Evolutionary conservation across 23 tunicate species (phyloP).

Genomic region (Diplosoma virens): DNA sequence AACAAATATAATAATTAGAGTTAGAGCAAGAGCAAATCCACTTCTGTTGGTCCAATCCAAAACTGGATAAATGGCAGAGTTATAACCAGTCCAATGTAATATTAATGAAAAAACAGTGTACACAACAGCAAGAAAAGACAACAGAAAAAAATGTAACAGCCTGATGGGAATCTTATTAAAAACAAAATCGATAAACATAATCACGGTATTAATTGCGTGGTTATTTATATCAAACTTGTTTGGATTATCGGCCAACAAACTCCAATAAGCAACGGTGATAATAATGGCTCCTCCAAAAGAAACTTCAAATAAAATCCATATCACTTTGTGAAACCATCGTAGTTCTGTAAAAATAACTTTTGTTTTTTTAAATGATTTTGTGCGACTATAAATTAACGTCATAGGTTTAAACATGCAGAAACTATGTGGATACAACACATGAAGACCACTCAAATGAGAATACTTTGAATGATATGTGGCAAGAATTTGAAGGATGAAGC

Average conservation of each 20-base stretch:
- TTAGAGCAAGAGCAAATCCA: background rate
- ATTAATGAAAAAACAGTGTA: slow-evolving; percentile 40
- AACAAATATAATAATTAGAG: background rate
- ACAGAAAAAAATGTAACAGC: slow-evolving; percentile 25
- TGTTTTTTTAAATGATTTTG: no score
- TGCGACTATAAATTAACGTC: no score
- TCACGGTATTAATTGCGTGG: slow-evolving; percentile 31
- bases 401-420: no score
- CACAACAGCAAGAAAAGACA: background rate
- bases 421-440: no score
- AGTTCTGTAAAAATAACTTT: slow-evolving; percentile 24
- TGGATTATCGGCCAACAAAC: background rate
- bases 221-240: background rate
- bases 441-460: no score
- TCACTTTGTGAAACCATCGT: slow-evolving; percentile 30
- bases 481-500: no score
- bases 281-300: slow-evolving; percentile 19
- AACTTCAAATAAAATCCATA: slow-evolving; percentile 25
- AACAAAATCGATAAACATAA: slow-evolving; percentile 32
- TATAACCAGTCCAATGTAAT: slow-evolving; percentile 26
- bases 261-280: slow-evolving; percentile 32
- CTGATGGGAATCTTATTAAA: slow-evolving; percentile 28
- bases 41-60: slow-evolving; percentile 20
- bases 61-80: slow-evolving; percentile 31
- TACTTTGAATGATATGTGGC: no score